These are phyloP conservation scores for Crypturellus tataupa DNA, from an alignment of 2,797 vertebrate genomes.

Conservation along the genomic window DNA sequence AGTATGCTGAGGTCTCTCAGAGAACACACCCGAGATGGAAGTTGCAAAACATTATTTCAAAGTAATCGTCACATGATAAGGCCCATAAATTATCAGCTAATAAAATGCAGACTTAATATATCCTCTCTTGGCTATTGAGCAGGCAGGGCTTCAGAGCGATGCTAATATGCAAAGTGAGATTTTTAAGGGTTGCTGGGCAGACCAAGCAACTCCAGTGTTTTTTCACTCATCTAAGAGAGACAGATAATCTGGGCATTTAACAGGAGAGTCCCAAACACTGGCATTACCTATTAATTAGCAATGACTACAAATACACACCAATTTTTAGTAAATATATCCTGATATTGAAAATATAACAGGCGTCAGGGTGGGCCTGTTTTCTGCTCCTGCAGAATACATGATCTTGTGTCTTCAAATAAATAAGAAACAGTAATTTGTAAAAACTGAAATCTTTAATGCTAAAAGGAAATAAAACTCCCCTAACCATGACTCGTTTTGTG, in stretches of 20 bases:
- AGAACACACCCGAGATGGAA: neutral
- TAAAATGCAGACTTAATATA: neutral
- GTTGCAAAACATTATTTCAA: neutral
- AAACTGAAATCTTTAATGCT: neutral
- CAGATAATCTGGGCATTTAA: neutral
- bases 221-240: neutral
- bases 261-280: neutral
- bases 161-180: neutral
- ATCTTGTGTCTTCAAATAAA: neutral
- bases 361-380: neutral
- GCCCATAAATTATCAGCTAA: neutral
- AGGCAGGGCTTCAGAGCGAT: neutral
- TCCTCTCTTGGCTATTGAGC: neutral
- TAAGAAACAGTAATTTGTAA: neutral
- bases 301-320: constrained; percentile 27
- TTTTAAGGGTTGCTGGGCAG: neutral
- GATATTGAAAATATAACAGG: neutral
- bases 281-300: constrained; percentile 14
- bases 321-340: neutral
- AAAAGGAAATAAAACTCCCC: neutral
- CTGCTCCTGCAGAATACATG: neutral
- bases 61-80: neutral
- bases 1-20: neutral
- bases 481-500: neutral
- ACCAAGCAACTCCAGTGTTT: neutral